Percentiles rank a stretch among this genome's conserved stretches.
phyloP scores from a whole-genome alignment of 2,888 invertebrate species.

The Melinopterus prodromus region DNA sequence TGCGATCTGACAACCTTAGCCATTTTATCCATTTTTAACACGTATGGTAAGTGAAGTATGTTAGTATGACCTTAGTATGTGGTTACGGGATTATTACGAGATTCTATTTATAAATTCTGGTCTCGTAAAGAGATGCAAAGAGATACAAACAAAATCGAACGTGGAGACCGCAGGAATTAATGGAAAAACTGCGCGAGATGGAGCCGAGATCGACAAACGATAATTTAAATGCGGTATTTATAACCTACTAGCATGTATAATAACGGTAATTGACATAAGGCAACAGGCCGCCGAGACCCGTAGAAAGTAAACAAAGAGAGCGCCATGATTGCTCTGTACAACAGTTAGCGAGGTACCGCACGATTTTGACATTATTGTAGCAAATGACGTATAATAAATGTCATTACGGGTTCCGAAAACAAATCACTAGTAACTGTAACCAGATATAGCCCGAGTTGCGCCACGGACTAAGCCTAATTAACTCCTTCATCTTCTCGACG shows the following conservation, averaged over 20 bases:
- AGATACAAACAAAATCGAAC: not conserved
- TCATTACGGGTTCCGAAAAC: not conserved
- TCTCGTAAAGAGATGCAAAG: not conserved
- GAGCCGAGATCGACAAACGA: not conserved
- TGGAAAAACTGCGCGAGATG: not conserved
- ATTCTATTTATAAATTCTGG: not conserved
- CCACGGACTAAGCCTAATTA: not conserved
- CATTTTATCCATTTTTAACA: not conserved
- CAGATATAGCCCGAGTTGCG: not conserved
- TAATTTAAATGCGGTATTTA: not conserved
- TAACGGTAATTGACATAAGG: not conserved
- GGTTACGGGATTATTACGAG: not conserved
- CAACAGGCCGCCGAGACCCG: not conserved
- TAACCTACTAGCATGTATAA: not conserved
- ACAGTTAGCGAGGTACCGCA: not conserved
- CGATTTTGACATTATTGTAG: conserved; percentile 4
- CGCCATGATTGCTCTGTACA: not conserved
- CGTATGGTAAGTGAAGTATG: not conserved
- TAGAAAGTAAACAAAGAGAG: not conserved
- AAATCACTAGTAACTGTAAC: not conserved
- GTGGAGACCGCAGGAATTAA: not conserved
- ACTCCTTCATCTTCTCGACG: not conserved
- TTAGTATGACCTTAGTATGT: not conserved
- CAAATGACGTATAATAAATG: not conserved
- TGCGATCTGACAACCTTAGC: too few species aligned